Percentiles rank a stretch among this genome's conserved stretches.
Conservation (phyloP, 30 jellyfish, hydroid and myxozoan species). For the Chrysaora quinquecirrha region DNA sequence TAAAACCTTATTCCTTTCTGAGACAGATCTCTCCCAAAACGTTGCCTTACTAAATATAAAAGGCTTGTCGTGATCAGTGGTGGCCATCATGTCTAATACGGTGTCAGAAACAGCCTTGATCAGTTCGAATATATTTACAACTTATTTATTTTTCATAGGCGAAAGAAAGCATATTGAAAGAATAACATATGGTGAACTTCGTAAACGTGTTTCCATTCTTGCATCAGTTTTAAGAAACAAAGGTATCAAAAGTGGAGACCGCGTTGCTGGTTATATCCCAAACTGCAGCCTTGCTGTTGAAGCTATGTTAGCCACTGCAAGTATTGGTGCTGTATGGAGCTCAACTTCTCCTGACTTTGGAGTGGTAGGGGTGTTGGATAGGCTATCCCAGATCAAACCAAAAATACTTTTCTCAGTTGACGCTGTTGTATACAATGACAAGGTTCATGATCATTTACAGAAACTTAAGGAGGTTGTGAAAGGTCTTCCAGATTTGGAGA, state of each 20-base stretch:
- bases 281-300: slow-evolving; percentile 93
- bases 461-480: slow-evolving; percentile 74
- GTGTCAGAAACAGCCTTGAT: too few relatives aligned
- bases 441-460: slow-evolving; percentile 79
- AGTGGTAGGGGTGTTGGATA: slow-evolving; percentile 96
- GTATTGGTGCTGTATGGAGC: slow-evolving; percentile 98
- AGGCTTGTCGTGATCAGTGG: too few relatives aligned
- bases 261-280: slow-evolving; percentile 95
- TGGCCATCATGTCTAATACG: too few relatives aligned
- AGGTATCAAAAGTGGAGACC: slow-evolving; percentile 86
- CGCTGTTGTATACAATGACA: slow-evolving; percentile 84
- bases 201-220: slow-evolving; percentile 62
- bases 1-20: too few relatives aligned
- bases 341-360: slow-evolving; percentile 99
- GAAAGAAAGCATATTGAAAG: slow-evolving; percentile 56
- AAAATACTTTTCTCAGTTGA: slow-evolving; percentile 89
- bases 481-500: slow-evolving; percentile 84
- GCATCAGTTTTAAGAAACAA: slow-evolving; percentile 64
- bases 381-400: slow-evolving; percentile 91
- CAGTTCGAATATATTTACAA: too few relatives aligned
- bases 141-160: slow-evolving; percentile 30
- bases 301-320: slow-evolving; percentile 94
- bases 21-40: too few relatives aligned
- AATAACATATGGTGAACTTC: slow-evolving; percentile 81
- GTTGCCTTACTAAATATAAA: too few relatives aligned